A percentile compares a stretch with the other conserved stretches of the same genome.
phyloP scores from a whole-genome alignment of 2,888 invertebrate species.

The Patella ulyssiponensis region DNA sequence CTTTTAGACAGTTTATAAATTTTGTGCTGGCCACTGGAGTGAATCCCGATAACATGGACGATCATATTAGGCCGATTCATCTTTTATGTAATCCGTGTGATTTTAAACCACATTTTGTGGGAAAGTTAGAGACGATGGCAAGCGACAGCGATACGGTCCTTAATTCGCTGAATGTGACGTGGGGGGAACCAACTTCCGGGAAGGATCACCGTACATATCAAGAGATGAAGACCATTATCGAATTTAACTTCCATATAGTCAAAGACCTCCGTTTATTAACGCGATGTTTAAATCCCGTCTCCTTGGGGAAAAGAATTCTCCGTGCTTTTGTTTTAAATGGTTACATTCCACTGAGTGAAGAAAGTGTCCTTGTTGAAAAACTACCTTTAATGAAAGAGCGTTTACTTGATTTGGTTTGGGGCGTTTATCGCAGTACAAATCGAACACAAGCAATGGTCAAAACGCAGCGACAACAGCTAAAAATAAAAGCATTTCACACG shows the following conservation, averaged over 20 bases:
- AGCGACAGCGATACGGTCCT: conserved; percentile 32
- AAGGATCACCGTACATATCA: background rate
- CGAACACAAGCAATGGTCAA: background rate
- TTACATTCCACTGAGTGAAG: background rate
- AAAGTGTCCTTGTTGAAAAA: background rate
- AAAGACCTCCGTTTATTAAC: background rate
- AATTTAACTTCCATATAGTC: background rate
- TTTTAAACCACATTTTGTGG: conserved; percentile 38
- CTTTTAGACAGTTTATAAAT: conserved; percentile 41
- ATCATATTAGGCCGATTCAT: conserved; percentile 40
- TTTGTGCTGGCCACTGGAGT: conserved; percentile 23
- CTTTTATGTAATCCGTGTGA: conserved; percentile 42
- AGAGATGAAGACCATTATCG: background rate
- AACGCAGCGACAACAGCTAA: background rate
- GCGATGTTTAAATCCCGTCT: background rate
- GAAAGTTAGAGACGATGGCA: conserved; percentile 41
- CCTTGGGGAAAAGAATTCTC: background rate
- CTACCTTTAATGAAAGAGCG: background rate
- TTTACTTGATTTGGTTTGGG: background rate
- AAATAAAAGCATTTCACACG: background rate
- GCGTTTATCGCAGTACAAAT: background rate
- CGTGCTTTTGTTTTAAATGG: conserved; percentile 2
- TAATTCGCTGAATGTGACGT: conserved; percentile 26
- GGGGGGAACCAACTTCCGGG: background rate
- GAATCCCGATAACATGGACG: conserved; percentile 25